These are phyloP conservation scores for Ptychadena robeensis DNA, from an alignment of 2,797 vertebrate species.

Conservation along the genomic window DNA sequence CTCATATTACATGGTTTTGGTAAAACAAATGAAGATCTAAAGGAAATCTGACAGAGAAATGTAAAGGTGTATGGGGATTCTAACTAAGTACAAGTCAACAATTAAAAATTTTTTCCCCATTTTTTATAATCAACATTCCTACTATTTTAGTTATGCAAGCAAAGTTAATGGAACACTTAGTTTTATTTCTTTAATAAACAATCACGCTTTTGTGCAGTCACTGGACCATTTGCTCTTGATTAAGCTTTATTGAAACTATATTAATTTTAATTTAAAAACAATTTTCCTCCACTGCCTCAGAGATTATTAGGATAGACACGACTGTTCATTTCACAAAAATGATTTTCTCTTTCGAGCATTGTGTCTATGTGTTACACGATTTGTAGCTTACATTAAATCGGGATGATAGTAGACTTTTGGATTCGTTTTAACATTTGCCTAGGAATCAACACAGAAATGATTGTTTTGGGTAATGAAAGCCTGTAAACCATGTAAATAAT, in stretches of 20 bases:
- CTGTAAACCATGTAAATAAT: conserved; percentile 15
- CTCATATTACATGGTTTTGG: too few relatives aligned
- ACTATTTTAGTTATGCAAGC: conserved; percentile 32
- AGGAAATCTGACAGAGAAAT: too few relatives aligned
- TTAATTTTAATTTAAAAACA: conserved; percentile 53
- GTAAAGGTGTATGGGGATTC: too few relatives aligned
- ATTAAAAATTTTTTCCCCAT: neutral
- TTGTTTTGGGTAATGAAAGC: conserved; percentile 23
- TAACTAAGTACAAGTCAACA: neutral
- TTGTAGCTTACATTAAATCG: conserved; percentile 3
- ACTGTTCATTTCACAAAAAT: conserved; percentile 33
- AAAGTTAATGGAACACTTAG: conserved; percentile 25
- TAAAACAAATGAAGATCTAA: too few relatives aligned
- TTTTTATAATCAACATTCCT: conserved; percentile 5
- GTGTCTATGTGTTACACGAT: conserved; percentile 12
- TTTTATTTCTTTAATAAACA: conserved; percentile 34
- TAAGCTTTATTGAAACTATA: conserved; percentile 41
- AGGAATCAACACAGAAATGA: conserved; percentile 15
- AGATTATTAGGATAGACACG: conserved; percentile 43
- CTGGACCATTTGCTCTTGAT: conserved; percentile 41
- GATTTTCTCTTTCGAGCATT: conserved; percentile 7
- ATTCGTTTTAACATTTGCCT: conserved; percentile 21
- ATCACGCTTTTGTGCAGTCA: conserved; percentile 35
- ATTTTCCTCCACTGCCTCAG: conserved; percentile 31
- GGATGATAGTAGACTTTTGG: neutral